Evolutionary conservation across 2,113 vertebrate genomes (phyloP).

Genomic region (Prunella himalayana): DNA sequence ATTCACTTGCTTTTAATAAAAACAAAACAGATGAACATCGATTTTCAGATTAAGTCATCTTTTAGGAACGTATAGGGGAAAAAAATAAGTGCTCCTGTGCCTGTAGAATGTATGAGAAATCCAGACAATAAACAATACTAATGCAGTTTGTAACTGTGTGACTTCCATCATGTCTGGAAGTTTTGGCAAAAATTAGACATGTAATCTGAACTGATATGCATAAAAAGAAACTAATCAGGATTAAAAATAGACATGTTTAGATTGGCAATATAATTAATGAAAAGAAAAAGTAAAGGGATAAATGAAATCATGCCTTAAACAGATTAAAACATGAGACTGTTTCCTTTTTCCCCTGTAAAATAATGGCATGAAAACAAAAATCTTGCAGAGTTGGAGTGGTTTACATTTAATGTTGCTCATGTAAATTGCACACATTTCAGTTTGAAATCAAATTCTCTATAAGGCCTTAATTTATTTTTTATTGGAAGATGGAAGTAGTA

Average conservation of each 20-base stretch:
- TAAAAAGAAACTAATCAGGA: slow-evolving; percentile 30
- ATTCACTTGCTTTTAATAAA: background rate
- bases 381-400: background rate
- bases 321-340: background rate
- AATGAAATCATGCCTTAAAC: slow-evolving; percentile 28
- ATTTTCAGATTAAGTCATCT: background rate
- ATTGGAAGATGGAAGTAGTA: background rate
- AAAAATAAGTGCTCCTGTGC: background rate
- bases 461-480: background rate
- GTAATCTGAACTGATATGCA: slow-evolving; percentile 54
- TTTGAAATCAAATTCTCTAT: background rate
- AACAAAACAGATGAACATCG: background rate
- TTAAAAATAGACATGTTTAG: slow-evolving; percentile 46
- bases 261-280: slow-evolving; percentile 45
- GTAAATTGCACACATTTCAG: background rate
- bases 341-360: background rate
- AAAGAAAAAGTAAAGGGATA: slow-evolving; percentile 14
- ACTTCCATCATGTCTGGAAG: slow-evolving; percentile 44
- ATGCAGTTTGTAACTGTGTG: background rate
- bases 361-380: background rate
- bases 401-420: background rate
- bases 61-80: background rate
- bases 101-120: slow-evolving; percentile 20
- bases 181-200: slow-evolving; percentile 33
- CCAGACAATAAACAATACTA: slow-evolving; percentile 54